A percentile compares a stretch with the other conserved stretches of the same genome.
phyloP scores from a whole-genome alignment of 2,888 invertebrate genomes.

The Byasa hedistus region DNA sequence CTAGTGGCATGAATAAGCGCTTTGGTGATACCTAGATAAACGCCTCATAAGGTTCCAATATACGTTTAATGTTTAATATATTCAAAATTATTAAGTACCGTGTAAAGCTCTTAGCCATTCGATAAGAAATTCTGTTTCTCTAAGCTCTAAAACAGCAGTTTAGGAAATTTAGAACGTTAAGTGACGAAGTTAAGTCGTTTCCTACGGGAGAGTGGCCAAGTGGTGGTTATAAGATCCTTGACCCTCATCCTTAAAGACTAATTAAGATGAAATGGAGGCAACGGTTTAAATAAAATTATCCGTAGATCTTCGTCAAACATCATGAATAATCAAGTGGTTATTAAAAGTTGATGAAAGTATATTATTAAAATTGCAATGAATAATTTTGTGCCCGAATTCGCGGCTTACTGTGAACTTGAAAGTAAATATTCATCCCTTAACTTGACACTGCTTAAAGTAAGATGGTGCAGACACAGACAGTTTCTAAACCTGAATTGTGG shows the following conservation, averaged over 20 bases:
- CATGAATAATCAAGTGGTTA: conserved; percentile 2
- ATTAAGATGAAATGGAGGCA: conserved; percentile 14
- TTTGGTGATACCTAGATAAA: too few species aligned
- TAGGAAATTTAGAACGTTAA: conserved; percentile 29
- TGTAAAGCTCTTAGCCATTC: background rate
- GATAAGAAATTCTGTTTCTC: conserved; percentile 20
- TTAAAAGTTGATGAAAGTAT: conserved; percentile 3
- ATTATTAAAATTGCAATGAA: conserved; percentile 3
- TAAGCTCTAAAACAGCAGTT: conserved; percentile 24
- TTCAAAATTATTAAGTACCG: background rate
- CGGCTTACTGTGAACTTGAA: too few species aligned
- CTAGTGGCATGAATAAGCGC: too few species aligned
- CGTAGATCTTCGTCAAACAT: conserved; percentile 4
- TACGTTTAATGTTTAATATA: too few species aligned
- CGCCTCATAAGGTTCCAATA: too few species aligned
- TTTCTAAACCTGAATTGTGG: background rate
- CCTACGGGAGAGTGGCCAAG: conserved; percentile 23
- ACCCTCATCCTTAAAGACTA: conserved; percentile 17
- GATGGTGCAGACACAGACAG: background rate
- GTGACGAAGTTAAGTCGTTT: conserved; percentile 28
- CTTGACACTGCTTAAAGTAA: background rate
- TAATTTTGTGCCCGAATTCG: background rate
- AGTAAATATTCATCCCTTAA: background rate
- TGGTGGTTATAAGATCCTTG: conserved; percentile 22
- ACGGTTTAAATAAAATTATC: conserved; percentile 3